A percentile compares a stretch with the other conserved stretches of the same genome.
Evolutionary conservation across 2,888 invertebrate species (phyloP).

Genomic region (Ferdinandea cuprea): DNA sequence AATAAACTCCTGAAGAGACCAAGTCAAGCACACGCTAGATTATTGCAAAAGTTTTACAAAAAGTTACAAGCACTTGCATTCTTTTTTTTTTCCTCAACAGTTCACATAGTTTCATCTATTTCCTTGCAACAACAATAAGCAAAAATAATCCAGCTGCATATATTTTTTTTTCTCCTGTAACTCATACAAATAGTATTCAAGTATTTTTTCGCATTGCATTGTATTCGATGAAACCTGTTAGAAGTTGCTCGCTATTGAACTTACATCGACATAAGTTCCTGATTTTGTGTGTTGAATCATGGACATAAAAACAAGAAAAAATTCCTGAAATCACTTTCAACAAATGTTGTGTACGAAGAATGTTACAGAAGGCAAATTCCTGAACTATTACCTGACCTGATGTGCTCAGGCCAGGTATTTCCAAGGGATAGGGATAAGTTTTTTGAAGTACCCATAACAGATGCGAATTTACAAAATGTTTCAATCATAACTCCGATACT

Average conservation of each 20-base stretch:
- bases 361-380: background rate
- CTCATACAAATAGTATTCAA: background rate
- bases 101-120: constrained; percentile 3
- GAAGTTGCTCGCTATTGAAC: no score
- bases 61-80: constrained; percentile 48
- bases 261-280: background rate
- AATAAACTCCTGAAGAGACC: constrained; percentile 7
- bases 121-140: background rate
- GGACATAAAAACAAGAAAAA: background rate
- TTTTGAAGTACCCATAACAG: no score
- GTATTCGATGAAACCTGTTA: background rate
- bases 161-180: background rate
- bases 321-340: background rate
- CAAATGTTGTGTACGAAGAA: background rate
- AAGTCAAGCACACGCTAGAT: constrained; percentile 44
- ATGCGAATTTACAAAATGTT: no score
- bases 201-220: background rate
- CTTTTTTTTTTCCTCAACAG: constrained; percentile 3
- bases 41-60: constrained; percentile 51
- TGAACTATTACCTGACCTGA: background rate
- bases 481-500: no score
- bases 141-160: background rate
- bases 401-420: background rate
- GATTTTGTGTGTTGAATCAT: background rate
- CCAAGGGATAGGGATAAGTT: no score